Evolutionary conservation across 2,113 vertebrate genomes (phyloP).

Genomic region (Pelecanus crispus): DNA sequence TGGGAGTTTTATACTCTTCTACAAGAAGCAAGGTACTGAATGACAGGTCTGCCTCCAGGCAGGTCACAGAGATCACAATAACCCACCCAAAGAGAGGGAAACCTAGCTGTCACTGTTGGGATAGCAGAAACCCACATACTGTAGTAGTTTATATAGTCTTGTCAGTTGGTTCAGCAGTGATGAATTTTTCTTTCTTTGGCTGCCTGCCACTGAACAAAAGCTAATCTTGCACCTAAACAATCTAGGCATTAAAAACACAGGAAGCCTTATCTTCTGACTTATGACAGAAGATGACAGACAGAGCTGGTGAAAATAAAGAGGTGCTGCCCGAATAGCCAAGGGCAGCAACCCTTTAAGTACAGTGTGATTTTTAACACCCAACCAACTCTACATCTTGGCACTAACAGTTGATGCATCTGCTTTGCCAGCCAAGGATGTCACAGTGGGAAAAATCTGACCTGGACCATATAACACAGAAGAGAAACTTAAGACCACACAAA

Average conservation of each 20-base stretch:
- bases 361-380: constrained; percentile 46
- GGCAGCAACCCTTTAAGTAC: constrained; percentile 43
- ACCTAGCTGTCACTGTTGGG: background rate
- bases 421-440: background rate
- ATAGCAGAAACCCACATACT: constrained; percentile 13
- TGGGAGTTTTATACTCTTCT: background rate
- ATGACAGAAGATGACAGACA: constrained; percentile 34
- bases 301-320: constrained; percentile 29
- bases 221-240: constrained; percentile 58
- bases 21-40: background rate
- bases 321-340: constrained; percentile 1
- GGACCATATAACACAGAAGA: background rate
- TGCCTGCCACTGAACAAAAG: constrained; percentile 48
- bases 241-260: constrained; percentile 34
- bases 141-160: constrained; percentile 22
- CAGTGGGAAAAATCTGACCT: background rate
- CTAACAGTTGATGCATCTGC: background rate
- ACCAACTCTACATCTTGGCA: constrained; percentile 12
- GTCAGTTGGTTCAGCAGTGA: constrained; percentile 26
- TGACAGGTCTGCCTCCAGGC: background rate
- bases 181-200: constrained; percentile 39
- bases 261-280: constrained; percentile 63
- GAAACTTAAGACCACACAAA: background rate
- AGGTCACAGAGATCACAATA: constrained; percentile 22
- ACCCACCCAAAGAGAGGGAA: constrained; percentile 8